Conservation (phyloP, 37 sponge, comb jelly and placozoan genomes). For the Aplysina aerophoba region DNA sequence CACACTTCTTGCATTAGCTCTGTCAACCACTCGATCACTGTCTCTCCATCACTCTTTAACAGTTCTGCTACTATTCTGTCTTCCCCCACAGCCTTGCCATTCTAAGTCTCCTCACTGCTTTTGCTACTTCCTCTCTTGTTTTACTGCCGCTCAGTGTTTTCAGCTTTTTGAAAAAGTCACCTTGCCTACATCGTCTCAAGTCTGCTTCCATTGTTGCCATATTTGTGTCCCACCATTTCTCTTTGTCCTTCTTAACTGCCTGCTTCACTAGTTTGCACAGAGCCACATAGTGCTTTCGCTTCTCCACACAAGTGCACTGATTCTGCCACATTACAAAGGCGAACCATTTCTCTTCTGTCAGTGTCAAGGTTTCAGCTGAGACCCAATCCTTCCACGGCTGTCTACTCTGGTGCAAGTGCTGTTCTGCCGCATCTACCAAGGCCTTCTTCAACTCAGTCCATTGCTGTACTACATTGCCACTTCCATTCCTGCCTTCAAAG, state of each 20-base stretch:
- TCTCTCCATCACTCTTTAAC: not conserved
- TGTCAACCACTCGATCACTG: not conserved
- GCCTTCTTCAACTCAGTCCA: conserved; percentile 4
- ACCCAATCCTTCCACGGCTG: not conserved
- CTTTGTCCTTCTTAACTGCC: not conserved
- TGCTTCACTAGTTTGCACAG: not conserved
- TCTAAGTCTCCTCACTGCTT: conserved; percentile 6
- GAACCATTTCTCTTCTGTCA: not conserved
- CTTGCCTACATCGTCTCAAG: not conserved
- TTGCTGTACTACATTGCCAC: not conserved
- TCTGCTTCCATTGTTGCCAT: not conserved
- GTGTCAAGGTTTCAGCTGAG: not conserved
- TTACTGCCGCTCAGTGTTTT: not conserved
- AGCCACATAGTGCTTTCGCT: not conserved
- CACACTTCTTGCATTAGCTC: no score
- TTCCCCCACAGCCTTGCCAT: not conserved
- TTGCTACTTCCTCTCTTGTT: not conserved
- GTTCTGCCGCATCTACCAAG: not conserved
- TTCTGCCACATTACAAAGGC: not conserved
- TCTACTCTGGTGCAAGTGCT: not conserved
- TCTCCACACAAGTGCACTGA: not conserved
- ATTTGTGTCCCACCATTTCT: not conserved
- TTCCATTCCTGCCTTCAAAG: conserved; percentile 4
- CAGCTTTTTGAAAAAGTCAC: not conserved
- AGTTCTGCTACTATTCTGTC: conserved; percentile 7